Evolutionary conservation across 2,113 vertebrate genomes (phyloP).

Genomic region (Gavialis gangeticus): DNA sequence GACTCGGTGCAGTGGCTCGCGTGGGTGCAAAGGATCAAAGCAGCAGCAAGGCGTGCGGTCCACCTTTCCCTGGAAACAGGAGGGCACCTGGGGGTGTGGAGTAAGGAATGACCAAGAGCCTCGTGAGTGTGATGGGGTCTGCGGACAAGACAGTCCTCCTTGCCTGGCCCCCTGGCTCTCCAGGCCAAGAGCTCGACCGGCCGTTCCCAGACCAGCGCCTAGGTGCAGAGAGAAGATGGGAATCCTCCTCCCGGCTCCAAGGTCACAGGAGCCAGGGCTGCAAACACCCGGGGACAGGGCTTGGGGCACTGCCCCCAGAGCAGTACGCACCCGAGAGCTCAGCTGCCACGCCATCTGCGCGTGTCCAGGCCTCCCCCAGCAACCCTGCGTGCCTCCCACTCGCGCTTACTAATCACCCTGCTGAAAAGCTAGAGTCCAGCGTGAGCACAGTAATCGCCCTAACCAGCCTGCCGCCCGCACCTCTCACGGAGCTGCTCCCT

Average conservation of each 20-base stretch:
- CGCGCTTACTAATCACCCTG: fast-evolving
- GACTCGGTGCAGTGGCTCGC: not conserved
- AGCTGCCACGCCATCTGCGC: too few relatives aligned
- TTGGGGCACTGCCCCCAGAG: not conserved
- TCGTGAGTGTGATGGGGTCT: not conserved
- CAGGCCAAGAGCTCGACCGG: not conserved
- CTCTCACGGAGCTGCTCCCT: not conserved
- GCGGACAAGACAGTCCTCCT: not conserved
- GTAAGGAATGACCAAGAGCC: not conserved
- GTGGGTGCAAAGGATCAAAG: not conserved
- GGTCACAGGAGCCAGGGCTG: not conserved
- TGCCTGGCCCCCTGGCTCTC: not conserved
- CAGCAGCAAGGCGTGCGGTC: too few relatives aligned
- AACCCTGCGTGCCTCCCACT: fast-evolving
- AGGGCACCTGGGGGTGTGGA: not conserved
- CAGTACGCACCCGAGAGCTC: not conserved
- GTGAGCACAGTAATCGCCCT: not conserved
- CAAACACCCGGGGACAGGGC: not conserved
- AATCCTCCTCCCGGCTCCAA: not conserved
- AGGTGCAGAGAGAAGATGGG: not conserved
- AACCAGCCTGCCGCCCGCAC: not conserved
- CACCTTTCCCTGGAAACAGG: not conserved
- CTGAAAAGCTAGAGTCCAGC: not conserved
- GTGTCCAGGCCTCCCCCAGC: not conserved
- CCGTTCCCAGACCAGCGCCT: not conserved